Conservation (phyloP, 1,140 invertebrate genomes). For the Ridgeia piscesae region DNA sequence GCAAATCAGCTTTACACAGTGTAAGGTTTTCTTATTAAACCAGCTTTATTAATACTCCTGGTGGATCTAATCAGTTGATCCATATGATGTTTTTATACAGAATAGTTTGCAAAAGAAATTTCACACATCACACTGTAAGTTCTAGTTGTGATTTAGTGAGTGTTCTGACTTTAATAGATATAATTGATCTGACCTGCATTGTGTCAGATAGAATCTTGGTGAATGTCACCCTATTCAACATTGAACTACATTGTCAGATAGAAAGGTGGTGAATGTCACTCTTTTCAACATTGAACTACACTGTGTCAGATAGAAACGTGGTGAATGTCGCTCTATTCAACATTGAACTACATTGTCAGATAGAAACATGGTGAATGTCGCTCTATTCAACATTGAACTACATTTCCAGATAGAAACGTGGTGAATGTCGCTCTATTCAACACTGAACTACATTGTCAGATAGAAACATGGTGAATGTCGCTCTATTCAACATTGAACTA, state of each 20-base stretch:
- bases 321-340: background rate
- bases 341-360: background rate
- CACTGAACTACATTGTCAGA: no score
- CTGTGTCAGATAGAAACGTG: background rate
- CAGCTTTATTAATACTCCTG: no score
- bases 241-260: background rate
- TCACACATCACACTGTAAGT: no score
- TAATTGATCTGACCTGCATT: background rate
- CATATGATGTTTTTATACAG: no score
- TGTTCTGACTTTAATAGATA: background rate
- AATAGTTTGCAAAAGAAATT: no score
- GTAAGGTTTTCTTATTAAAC: no score
- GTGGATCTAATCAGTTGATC: no score
- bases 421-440: no score
- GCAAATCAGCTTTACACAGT: background rate
- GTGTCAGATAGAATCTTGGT: background rate
- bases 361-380: background rate
- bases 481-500: background rate
- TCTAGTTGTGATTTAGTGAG: no score
- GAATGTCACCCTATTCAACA: background rate
- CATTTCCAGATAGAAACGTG: no score
- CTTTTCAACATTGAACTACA: background rate
- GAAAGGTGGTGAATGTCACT: background rate
- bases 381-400: background rate
- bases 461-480: background rate